Evolutionary conservation across 2,888 invertebrate species (phyloP), one percentile per base, ranked within the genome.

Genomic region (Autographa pulchrina): DNA sequence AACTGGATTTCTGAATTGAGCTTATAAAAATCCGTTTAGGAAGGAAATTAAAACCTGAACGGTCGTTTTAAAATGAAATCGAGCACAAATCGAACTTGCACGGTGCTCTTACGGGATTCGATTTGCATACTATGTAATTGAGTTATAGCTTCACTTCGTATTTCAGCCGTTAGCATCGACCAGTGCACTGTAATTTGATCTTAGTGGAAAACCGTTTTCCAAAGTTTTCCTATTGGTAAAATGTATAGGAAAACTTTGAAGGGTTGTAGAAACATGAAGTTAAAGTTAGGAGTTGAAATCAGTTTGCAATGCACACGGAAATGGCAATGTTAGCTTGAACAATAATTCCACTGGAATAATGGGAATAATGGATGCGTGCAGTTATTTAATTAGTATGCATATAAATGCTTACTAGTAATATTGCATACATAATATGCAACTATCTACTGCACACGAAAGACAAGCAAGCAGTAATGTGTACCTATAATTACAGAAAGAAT

Each of bases 111-210:
- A n/a, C 56, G 31, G 8, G 43, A 75, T 64, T 72, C 58, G 41
- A 63, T 18, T 68, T 38, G 43, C 43, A n/a, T 32, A 18, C 54
- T 54, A 38, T 2, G 43, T 73, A 75, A 73, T 56, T 56, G 5
- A 32, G 41, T 78, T 59, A 62, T 63, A 18, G 7, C 13, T 59
- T 41, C 58, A 62, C 54, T 43, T 65, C 48, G 25, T 41, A 60
- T 48, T 16, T 32, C 35, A 74, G 16, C 31, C 20, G 61, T 77
- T 63, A 25, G 54, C 25, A 0, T 54, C 59, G 18, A 1, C 48
- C 68, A 64, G n/a, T 7, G n/a, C 48, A n/a, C 48, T 48, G 48
- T 68, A 62, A 48, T 73, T 73, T 18, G 65, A 54, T 48, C 31
- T 18, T 48, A 62, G 59, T 73, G 68, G 25, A 56, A 13, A 56